Evolutionary conservation across 2,113 vertebrate species (phyloP).

Genomic region (Osmerus eperlanus): DNA sequence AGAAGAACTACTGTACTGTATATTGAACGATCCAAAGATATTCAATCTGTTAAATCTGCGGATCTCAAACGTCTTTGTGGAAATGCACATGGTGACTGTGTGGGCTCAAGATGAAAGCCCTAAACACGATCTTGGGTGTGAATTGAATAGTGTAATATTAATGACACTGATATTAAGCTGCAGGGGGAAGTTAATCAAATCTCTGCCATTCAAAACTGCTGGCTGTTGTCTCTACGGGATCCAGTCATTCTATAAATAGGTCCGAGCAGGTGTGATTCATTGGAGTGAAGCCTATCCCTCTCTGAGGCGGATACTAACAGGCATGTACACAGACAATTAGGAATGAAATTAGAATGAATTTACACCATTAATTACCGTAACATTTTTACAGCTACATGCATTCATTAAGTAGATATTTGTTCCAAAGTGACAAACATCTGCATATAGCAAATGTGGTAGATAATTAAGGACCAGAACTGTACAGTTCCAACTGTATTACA

Average conservation of each 20-base stretch:
- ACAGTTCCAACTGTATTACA: too few relatives aligned
- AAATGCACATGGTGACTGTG: neutral
- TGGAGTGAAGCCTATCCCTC: slow-evolving; percentile 49
- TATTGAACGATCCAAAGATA: neutral
- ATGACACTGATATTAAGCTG: too few relatives aligned
- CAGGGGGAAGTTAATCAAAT: slow-evolving; percentile 32
- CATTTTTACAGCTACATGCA: too few relatives aligned
- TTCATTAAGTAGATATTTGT: too few relatives aligned
- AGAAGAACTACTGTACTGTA: too few relatives aligned
- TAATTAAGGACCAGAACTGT: too few relatives aligned
- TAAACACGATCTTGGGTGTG: neutral
- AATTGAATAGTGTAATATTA: neutral
- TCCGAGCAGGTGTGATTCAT: slow-evolving; percentile 52
- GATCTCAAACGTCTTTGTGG: neutral
- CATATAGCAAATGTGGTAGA: too few relatives aligned
- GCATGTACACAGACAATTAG: slow-evolving; percentile 17
- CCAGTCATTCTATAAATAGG: slow-evolving; percentile 53
- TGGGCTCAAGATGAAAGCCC: neutral
- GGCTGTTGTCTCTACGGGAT: slow-evolving; percentile 39
- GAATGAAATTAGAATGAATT: slow-evolving; percentile 8
- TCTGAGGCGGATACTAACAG: slow-evolving; percentile 18
- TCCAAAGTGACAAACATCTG: too few relatives aligned
- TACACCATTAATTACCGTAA: too few relatives aligned
- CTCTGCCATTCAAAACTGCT: slow-evolving; percentile 43
- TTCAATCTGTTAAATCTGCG: neutral